Conservation (phyloP, 2,797 vertebrate species). For the Novumbra hubbsi region DNA sequence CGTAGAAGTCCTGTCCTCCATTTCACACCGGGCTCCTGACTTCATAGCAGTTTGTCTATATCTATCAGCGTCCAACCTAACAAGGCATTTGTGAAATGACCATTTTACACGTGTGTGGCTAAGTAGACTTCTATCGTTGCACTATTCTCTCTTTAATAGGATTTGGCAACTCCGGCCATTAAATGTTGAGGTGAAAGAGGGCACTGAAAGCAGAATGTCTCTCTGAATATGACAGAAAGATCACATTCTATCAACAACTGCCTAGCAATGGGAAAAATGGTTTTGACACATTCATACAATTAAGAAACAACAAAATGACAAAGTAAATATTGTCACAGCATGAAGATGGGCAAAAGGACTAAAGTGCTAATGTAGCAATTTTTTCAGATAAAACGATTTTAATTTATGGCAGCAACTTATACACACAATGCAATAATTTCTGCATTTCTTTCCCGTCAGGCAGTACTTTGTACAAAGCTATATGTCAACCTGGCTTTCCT, state of each 20-base stretch:
- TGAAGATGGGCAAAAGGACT: not conserved
- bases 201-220: conserved; percentile 1
- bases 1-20: not conserved
- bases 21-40: not conserved
- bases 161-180: conserved; percentile 5
- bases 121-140: not conserved
- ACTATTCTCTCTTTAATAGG: not conserved
- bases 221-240: not conserved
- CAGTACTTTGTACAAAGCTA: too few relatives aligned
- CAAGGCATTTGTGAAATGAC: not conserved
- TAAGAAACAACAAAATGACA: not conserved
- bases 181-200: not conserved
- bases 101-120: conserved; percentile 14
- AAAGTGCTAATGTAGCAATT: not conserved
- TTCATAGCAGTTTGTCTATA: not conserved
- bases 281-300: too few relatives aligned
- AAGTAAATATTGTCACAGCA: not conserved
- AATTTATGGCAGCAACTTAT: not conserved
- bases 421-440: too few relatives aligned
- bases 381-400: not conserved
- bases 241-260: not conserved
- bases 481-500: too few relatives aligned
- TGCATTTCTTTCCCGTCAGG: too few relatives aligned
- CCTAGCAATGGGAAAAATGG: not conserved
- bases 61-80: not conserved